These are phyloP conservation scores for Actinia equina DNA, from an alignment of 64 coral and sea anemone genomes.

Conservation along the genomic window DNA sequence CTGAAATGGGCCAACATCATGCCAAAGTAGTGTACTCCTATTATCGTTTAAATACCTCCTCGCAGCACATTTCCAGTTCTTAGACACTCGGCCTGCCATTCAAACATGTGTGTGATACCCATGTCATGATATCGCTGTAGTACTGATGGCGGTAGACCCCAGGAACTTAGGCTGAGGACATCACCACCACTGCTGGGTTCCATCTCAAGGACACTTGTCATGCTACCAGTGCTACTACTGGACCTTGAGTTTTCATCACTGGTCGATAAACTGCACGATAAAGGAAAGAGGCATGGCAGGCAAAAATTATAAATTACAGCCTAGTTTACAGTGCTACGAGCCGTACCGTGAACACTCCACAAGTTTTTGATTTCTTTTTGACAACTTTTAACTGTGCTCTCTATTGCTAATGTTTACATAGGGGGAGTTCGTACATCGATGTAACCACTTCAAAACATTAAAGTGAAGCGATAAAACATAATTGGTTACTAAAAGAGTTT, in stretches of 20 bases:
- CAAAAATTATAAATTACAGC: too few relatives aligned
- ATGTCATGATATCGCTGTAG: constrained; percentile 67
- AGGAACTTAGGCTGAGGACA: constrained; percentile 61
- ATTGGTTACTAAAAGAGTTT: too few relatives aligned
- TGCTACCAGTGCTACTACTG: neutral
- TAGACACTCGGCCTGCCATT: constrained; percentile 95
- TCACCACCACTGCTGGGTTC: neutral
- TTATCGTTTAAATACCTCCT: constrained; percentile 64
- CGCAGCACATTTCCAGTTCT: constrained; percentile 83
- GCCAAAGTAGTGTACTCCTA: too few relatives aligned
- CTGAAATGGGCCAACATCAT: too few relatives aligned
- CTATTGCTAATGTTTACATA: too few relatives aligned
- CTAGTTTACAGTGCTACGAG: too few relatives aligned
- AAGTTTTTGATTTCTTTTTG: too few relatives aligned
- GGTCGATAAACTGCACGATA: constrained; percentile 1
- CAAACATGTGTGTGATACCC: constrained; percentile 95
- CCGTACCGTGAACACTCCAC: too few relatives aligned
- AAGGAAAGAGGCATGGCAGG: neutral
- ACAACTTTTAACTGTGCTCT: too few relatives aligned
- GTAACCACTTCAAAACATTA: too few relatives aligned
- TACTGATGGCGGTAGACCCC: constrained; percentile 74
- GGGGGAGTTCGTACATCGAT: too few relatives aligned
- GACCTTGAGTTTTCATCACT: neutral
- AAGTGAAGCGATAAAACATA: too few relatives aligned
- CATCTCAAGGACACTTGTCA: neutral